A percentile compares a stretch with the other conserved stretches of the same genome.
These are phyloP conservation scores for Zaprionus lineosus DNA, from an alignment of 2,888 invertebrate species.

Conservation along the genomic window DNA sequence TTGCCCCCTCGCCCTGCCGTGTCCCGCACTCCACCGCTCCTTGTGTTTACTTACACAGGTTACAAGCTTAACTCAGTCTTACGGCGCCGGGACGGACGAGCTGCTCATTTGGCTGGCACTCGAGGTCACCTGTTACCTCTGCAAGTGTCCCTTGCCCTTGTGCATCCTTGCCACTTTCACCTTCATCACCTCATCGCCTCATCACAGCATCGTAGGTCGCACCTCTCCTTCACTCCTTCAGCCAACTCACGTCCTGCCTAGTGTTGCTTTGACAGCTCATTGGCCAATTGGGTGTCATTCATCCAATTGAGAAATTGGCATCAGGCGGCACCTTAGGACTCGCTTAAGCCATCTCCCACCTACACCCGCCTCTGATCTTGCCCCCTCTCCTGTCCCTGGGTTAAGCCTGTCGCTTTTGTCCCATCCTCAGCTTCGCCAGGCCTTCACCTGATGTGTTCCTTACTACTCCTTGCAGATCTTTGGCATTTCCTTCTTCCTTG, in stretches of 20 bases:
- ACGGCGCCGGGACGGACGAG: slow-evolving; percentile 5
- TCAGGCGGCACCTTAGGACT: slow-evolving; percentile 1
- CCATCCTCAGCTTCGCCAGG: neutral
- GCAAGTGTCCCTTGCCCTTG: neutral
- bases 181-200: too few species aligned
- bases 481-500: too few species aligned
- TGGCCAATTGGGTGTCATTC: slow-evolving; percentile 51
- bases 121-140: slow-evolving; percentile 51
- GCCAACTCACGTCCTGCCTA: slow-evolving; percentile 9
- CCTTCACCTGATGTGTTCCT: too few species aligned
- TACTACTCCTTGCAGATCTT: too few species aligned
- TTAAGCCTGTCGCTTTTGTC: too few species aligned
- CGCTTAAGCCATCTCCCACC: neutral
- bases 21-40: neutral
- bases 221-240: too few species aligned
- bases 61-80: slow-evolving; percentile 1
- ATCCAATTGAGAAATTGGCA: slow-evolving; percentile 57
- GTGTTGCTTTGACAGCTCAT: slow-evolving; percentile 39
- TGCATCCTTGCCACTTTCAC: too few species aligned
- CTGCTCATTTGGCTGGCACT: slow-evolving; percentile 36
- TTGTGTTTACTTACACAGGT: neutral
- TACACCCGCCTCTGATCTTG: neutral
- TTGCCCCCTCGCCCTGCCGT: too few species aligned
- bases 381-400: neutral
- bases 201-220: too few species aligned